Conservation (phyloP, 2,888 invertebrate genomes). For the Cheiracanthium punctorium region DNA sequence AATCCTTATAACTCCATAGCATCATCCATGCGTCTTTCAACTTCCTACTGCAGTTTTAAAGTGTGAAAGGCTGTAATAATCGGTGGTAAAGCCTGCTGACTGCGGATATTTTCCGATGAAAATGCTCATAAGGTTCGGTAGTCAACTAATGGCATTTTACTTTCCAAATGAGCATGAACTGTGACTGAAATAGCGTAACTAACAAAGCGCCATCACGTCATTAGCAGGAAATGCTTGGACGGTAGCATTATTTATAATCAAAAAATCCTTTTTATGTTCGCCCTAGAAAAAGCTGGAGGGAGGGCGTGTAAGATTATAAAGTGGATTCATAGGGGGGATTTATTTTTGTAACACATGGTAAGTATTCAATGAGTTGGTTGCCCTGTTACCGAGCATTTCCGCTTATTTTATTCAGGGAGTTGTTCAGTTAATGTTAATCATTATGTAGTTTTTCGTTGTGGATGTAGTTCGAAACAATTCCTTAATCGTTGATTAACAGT, state of each 20-base stretch:
- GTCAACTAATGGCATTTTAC: conserved; percentile 24
- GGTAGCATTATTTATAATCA: conserved; percentile 4
- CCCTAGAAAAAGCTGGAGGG: no score
- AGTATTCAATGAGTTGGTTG: not conserved
- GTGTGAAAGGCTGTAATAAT: not conserved
- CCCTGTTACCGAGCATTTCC: not conserved
- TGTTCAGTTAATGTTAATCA: no score
- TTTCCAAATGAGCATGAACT: conserved; percentile 25
- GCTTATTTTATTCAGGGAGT: not conserved
- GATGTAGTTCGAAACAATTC: no score
- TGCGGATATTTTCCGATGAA: conserved; percentile 13
- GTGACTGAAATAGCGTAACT: conserved; percentile 36
- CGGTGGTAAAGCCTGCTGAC: not conserved
- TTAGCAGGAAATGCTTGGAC: conserved; percentile 8
- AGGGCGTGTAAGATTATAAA: not conserved
- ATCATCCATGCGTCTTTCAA: not conserved
- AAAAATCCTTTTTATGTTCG: not conserved
- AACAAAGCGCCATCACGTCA: conserved; percentile 17
- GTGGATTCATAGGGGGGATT: not conserved
- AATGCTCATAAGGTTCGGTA: conserved; percentile 12
- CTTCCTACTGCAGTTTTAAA: conserved; percentile 9
- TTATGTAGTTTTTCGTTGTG: no score
- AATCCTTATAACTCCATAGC: not conserved
- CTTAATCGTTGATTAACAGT: no score
- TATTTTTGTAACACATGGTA: conserved; percentile 1